Evolutionary conservation across 2,797 vertebrate species (phyloP).

Genomic region (Diplodus sargus): DNA sequence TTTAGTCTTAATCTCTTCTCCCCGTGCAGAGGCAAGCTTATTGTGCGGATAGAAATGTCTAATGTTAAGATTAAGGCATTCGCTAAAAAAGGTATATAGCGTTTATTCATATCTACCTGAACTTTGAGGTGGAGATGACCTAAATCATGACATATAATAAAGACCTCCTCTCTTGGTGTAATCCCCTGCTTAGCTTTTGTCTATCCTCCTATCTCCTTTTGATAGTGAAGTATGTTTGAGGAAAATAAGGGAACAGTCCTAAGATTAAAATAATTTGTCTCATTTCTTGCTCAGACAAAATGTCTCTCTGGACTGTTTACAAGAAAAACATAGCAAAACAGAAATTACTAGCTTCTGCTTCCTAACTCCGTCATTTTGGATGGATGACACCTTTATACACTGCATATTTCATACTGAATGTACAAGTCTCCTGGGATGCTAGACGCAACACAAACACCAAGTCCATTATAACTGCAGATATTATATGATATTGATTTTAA

Average conservation of each 20-base stretch:
- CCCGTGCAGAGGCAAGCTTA: background rate
- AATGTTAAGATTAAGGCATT: slow-evolving; percentile 7
- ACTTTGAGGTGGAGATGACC: slow-evolving; percentile 18
- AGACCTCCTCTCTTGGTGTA: slow-evolving; percentile 28
- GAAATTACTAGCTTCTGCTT: slow-evolving; percentile 16
- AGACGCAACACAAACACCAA: slow-evolving; percentile 35
- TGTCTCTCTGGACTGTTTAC: slow-evolving; percentile 20
- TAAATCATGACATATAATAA: slow-evolving; percentile 19
- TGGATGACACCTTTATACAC: slow-evolving; percentile 7
- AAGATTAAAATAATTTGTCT: background rate
- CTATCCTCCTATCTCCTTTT: background rate
- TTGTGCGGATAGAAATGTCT: slow-evolving; percentile 3
- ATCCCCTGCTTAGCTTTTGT: slow-evolving; percentile 20
- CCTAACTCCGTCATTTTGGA: slow-evolving; percentile 36
- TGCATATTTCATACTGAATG: slow-evolving; percentile 34
- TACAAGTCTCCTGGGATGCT: slow-evolving; percentile 28
- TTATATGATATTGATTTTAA: slow-evolving; percentile 58
- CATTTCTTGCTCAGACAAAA: slow-evolving; percentile 4
- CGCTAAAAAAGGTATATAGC: slow-evolving; percentile 1
- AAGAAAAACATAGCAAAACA: slow-evolving; percentile 53
- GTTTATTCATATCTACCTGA: slow-evolving; percentile 36
- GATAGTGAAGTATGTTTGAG: slow-evolving; percentile 14
- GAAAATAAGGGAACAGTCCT: slow-evolving; percentile 2
- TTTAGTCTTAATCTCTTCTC: background rate
- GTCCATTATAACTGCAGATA: slow-evolving; percentile 28